Conservation (phyloP, 2,797 vertebrate species). For the Eurystomus glaucurus region DNA sequence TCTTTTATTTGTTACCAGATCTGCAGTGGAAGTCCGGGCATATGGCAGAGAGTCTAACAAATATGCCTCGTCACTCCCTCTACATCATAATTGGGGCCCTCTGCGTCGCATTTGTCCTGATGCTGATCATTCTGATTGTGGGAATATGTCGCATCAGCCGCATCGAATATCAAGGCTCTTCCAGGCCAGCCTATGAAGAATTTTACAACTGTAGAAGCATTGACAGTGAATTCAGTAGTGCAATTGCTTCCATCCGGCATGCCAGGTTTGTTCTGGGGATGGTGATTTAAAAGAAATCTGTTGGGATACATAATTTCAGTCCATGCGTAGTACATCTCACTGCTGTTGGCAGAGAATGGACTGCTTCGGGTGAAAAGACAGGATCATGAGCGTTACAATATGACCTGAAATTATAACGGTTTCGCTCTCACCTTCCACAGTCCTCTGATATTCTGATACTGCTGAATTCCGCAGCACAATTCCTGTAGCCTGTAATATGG, state of each 20-base stretch:
- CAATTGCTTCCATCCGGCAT: conserved; percentile 96
- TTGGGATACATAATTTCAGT: accelerated
- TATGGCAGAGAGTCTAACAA: conserved; percentile 93
- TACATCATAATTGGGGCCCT: conserved; percentile 98
- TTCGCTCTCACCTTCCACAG: background rate
- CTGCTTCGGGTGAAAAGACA: background rate
- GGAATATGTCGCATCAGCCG: conserved; percentile 99
- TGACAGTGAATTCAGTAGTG: conserved; percentile 96
- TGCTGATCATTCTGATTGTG: conserved; percentile 98
- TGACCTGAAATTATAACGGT: background rate
- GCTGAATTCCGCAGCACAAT: background rate
- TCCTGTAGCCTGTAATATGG: background rate
- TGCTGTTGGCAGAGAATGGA: background rate
- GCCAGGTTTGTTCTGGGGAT: conserved; percentile 88
- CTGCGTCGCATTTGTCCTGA: conserved; percentile 97
- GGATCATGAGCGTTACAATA: background rate
- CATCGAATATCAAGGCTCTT: conserved; percentile 98
- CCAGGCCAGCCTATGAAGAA: conserved; percentile 96
- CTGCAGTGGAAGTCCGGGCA: conserved; percentile 96
- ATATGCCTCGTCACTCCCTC: conserved; percentile 97
- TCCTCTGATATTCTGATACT: background rate
- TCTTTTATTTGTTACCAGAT: conserved; percentile 80
- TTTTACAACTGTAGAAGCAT: conserved; percentile 99
- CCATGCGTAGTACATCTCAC: accelerated
- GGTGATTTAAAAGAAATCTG: background rate